These are phyloP conservation scores for Papilio polytes DNA, from an alignment of 1,140 invertebrate genomes.

Conservation along the genomic window DNA sequence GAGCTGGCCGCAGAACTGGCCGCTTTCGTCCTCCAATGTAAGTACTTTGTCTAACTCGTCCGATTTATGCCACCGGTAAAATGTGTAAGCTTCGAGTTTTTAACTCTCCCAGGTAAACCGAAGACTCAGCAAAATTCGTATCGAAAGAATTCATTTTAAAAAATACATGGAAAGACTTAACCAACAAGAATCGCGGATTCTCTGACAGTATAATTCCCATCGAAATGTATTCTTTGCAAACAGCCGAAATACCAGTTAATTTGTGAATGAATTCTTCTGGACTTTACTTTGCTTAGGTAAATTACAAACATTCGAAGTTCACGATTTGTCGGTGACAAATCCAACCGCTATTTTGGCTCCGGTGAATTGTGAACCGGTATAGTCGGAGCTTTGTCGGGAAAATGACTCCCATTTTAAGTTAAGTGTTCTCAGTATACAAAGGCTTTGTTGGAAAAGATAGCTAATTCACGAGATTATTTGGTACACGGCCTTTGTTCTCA, in stretches of 20 bases:
- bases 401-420: conserved; percentile 38
- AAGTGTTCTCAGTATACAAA: conserved; percentile 39
- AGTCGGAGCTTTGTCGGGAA: conserved; percentile 36
- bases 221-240: neutral
- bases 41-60: conserved; percentile 82
- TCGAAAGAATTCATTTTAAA: neutral
- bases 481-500: conserved; percentile 31
- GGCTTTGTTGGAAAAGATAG: conserved; percentile 37
- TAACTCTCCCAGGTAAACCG: neutral
- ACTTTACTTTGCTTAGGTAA: neutral
- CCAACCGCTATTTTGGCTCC: conserved; percentile 16
- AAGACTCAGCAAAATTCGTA: neutral
- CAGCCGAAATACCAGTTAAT: neutral
- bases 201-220: too few species aligned
- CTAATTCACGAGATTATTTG: conserved; percentile 38
- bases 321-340: conserved; percentile 24
- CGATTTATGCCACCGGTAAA: neutral
- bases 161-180: too few species aligned
- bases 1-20: conserved; percentile 96
- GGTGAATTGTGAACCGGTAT: conserved; percentile 26
- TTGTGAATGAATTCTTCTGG: neutral
- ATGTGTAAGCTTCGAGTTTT: neutral
- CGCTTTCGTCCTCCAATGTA: conserved; percentile 98
- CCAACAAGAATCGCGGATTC: too few species aligned
- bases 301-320: neutral